These are phyloP conservation scores for Ostrea edulis DNA, from an alignment of 1,140 invertebrate species.

Conservation along the genomic window DNA sequence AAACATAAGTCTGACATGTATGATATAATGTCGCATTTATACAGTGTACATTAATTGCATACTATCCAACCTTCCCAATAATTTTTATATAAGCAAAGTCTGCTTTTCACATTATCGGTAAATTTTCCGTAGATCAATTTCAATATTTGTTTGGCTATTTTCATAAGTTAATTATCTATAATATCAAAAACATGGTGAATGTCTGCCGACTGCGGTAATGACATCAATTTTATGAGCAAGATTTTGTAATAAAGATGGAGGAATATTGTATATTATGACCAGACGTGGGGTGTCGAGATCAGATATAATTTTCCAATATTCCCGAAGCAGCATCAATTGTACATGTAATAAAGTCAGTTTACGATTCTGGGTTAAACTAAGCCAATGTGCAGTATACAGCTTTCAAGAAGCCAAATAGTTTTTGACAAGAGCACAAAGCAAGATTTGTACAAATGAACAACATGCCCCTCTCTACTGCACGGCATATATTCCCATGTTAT, in stretches of 20 bases:
- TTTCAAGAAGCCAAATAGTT: not conserved
- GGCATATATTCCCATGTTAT: not conserved
- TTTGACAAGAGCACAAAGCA: constrained; percentile 2
- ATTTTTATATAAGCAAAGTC: too few relatives aligned
- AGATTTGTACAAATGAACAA: not conserved
- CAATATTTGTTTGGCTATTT: too few relatives aligned
- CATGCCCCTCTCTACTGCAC: not conserved
- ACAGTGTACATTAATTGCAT: too few relatives aligned
- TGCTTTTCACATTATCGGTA: too few relatives aligned
- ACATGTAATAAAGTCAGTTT: not conserved
- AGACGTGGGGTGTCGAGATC: not conserved
- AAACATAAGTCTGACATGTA: too few relatives aligned
- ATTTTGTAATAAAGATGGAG: not conserved
- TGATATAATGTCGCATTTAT: too few relatives aligned
- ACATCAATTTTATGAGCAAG: not conserved
- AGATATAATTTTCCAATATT: not conserved
- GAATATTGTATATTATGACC: not conserved
- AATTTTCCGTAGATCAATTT: too few relatives aligned
- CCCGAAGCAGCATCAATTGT: not conserved
- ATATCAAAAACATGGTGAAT: not conserved
- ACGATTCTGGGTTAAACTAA: not conserved
- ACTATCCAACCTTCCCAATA: too few relatives aligned
- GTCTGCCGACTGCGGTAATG: not conserved
- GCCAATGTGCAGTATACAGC: not conserved
- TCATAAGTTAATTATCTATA: not conserved